Base-by-base conservation (phyloP, 1,140 invertebrate genomes). In the Scaptomyza graminum region DNA sequence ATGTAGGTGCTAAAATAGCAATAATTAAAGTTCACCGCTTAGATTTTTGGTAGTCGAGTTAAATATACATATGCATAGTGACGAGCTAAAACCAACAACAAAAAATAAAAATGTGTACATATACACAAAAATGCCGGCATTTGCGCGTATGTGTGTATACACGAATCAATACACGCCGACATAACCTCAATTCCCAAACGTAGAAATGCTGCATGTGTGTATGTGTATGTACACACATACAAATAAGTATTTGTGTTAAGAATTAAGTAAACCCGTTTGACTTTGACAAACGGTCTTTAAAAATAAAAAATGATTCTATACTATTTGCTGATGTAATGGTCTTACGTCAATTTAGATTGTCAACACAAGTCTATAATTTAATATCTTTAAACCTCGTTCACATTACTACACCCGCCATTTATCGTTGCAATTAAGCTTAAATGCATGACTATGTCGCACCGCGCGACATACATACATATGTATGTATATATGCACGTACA, bases 211-310 rank as follows among this genome's bases (percentile, higher is more conserved):
- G 15, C 62, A 6, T 54, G 22, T 68, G 43, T 47, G 44, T 61
- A 28, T 46, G 34, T 31, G 57, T 41, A 25, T 41, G 39, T 47
- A 13, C 18, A 22, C 4, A 22, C 18, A 22, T 3, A 22, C 18
- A 22, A 3, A 3, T 22, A 22, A 3, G 18, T 51, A 16, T 25
- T 47, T 54, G 50, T 75, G 43, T 69, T 52, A 60, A 79, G 63
- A 79, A 78, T 75, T 67, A 52, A 61, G 66, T 84, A 83, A 83
- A 83, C 79, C 72, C 72, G 79, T 83, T 83, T 83, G 60, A 74
- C 78, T 83, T 83, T 83, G 60, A 63, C 61, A 61, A 79, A 83
- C 59, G 51, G 79, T 79, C 76, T 72, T 60, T 67, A 51, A 65
- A 79, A 65, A 79, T 47, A 75, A 79, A 63, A 73, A 83, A 57